Base-by-base conservation (phyloP, 2,888 invertebrate species). In the Leucophenga maculata region DNA sequence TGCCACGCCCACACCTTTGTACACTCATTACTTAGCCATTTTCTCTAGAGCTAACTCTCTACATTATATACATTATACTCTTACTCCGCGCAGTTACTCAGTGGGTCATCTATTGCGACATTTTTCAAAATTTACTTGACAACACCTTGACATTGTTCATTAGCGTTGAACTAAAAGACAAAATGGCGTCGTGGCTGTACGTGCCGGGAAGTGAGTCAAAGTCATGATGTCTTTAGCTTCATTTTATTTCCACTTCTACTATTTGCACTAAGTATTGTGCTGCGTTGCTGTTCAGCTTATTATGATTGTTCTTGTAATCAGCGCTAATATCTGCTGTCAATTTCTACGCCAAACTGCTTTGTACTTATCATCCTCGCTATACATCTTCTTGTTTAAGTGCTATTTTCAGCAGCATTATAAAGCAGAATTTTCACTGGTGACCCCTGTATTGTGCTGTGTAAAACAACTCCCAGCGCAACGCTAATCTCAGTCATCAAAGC, bases 81-180 rank as follows among this genome's bases (percentile, higher is more conserved):
- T 66, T n/a, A n/a, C n/a, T n/a, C n/a, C n/a, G n/a, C n/a, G n/a
- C 62, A 67, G 46, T n/a, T 46, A n/a, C n/a, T n/a, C n/a, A 14
- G 13, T 46, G 8, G 14, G 59, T 16, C 14, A 26, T 26, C 59
- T 59, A 6, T n/a, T 46, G 48, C 77, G 79, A 73, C 76, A 79
- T 73, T 74, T 72, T 62, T 65, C 71, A 65, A 73, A 82, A 75
- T 74, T 83, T 77, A 79, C 84, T 81, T 82, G 84, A 83, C 83
- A 83, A 76, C 80, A 83, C 82, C 84, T 80, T 83, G 82, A 79
- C 83, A 77, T 73, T 77, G 74, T 83, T 81, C 79, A 84, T 84
- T 83, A 83, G 74, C 48, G 64, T 64, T 18, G 66, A 75, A 65
- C 64, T 55, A 8, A 46, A 52, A 44, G 31, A 31, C 26, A 22